phyloP scores from a whole-genome alignment of 1,140 invertebrate species.

The Pemphigus obesinymphae region DNA sequence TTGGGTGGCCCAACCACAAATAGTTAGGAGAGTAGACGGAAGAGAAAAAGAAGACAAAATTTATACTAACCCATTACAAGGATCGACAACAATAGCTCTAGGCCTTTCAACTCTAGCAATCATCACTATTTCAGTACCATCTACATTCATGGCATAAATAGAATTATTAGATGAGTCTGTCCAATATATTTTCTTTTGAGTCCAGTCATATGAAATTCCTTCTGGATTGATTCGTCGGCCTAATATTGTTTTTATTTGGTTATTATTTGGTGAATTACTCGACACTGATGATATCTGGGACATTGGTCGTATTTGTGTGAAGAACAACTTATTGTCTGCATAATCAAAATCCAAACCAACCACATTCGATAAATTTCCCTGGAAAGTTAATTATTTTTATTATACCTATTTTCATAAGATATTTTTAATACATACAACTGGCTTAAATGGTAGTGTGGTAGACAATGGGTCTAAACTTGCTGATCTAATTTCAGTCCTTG shows the following conservation, averaged over 20 bases:
- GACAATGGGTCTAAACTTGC: conserved; percentile 76
- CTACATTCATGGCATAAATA: conserved; percentile 91
- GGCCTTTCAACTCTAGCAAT: conserved; percentile 89
- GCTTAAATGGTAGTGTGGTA: conserved; percentile 77
- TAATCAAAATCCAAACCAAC: conserved; percentile 96
- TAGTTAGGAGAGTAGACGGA: too few relatives aligned
- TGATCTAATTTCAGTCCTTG: conserved; percentile 82
- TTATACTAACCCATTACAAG: conserved; percentile 74
- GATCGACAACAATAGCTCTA: conserved; percentile 91
- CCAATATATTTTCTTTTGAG: conserved; percentile 94
- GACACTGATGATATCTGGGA: conserved; percentile 77
- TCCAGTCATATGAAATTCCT: conserved; percentile 96
- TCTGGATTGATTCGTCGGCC: conserved; percentile 85
- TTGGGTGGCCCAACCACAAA: too few relatives aligned
- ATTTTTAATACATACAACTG: conserved; percentile 57
- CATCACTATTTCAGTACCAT: conserved; percentile 84
- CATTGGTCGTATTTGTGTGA: conserved; percentile 88
- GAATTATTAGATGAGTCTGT: conserved; percentile 91
- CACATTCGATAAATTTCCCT: conserved; percentile 87
- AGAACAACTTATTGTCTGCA: conserved; percentile 76
- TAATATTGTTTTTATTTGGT: conserved; percentile 67
- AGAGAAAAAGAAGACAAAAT: background rate
- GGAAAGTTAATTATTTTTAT: conserved; percentile 26
- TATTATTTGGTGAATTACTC: conserved; percentile 60
- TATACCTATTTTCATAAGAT: too few relatives aligned